These are phyloP conservation scores for Myiopsitta monachus DNA, from an alignment of 2,113 vertebrate genomes.

Conservation along the genomic window DNA sequence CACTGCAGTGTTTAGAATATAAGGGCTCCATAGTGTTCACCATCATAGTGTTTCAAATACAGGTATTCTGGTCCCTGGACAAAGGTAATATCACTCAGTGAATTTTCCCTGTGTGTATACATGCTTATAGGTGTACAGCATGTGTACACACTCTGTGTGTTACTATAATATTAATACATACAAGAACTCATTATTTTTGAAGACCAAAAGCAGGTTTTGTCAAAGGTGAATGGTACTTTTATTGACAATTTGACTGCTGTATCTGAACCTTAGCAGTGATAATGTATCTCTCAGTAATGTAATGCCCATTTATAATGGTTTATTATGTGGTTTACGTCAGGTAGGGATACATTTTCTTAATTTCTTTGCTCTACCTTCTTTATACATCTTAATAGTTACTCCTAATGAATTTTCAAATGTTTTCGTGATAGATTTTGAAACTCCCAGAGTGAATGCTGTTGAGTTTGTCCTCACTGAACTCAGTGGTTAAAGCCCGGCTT, in stretches of 20 bases:
- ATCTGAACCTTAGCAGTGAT: not conserved
- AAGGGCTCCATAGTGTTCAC: too few relatives aligned
- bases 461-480: not conserved
- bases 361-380: not conserved
- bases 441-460: not conserved
- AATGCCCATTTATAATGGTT: not conserved
- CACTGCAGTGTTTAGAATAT: not conserved
- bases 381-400: not conserved
- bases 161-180: not conserved
- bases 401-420: not conserved
- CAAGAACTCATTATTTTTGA: not conserved
- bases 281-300: not conserved
- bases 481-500: not conserved
- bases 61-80: not conserved
- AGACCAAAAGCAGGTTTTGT: not conserved
- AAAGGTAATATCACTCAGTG: not conserved
- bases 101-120: not conserved
- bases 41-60: not conserved
- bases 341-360: not conserved
- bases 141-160: not conserved
- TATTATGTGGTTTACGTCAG: not conserved
- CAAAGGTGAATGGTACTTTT: not conserved
- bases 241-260: not conserved
- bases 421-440: not conserved
- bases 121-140: not conserved